phyloP scores from a whole-genome alignment of 2,113 vertebrate species.

The Pelmatolapia mariae region DNA sequence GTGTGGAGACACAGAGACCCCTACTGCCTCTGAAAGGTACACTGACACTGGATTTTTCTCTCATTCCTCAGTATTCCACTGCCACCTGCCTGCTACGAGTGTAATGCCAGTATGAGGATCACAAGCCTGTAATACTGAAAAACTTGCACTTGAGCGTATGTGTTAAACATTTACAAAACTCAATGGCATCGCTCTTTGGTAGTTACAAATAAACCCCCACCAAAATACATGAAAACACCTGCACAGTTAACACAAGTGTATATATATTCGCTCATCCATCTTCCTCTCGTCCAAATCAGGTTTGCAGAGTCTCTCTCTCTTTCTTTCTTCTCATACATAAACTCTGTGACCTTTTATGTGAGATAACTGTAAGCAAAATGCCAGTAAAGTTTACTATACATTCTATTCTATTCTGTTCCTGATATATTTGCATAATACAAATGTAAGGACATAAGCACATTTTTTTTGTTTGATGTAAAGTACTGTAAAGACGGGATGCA shows the following conservation, averaged over 20 bases:
- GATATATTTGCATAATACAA: neutral
- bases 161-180: neutral
- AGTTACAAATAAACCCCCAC: accelerated
- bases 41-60: neutral
- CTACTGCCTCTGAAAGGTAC: constrained; percentile 25
- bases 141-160: neutral
- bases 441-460: neutral
- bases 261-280: neutral
- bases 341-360: neutral
- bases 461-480: neutral
- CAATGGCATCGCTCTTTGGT: neutral
- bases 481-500: neutral
- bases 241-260: accelerated
- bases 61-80: constrained; percentile 15
- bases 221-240: neutral
- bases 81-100: constrained; percentile 42
- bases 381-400: neutral
- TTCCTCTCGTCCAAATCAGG: neutral
- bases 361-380: neutral
- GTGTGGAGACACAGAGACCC: constrained; percentile 69
- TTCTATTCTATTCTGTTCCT: accelerated
- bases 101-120: neutral
- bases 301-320: neutral
- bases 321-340: neutral
- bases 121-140: accelerated